Evolutionary conservation across 2,888 invertebrate genomes (phyloP), one percentile per base, ranked within the genome.

Genomic region (Ennomos erosarius): DNA sequence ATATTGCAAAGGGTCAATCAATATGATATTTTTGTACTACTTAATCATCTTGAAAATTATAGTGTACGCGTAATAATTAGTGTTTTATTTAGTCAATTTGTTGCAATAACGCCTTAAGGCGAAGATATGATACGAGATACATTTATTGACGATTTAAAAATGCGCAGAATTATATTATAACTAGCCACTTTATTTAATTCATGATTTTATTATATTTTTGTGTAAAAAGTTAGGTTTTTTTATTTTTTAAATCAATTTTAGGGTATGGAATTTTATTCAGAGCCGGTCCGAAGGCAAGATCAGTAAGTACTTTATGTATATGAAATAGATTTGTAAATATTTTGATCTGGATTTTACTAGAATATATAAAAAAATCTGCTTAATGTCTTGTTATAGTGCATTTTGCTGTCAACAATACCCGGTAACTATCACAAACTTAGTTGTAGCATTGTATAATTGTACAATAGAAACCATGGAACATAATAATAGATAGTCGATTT

Each of bases 61-160:
- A 69, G 61, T 75, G 65, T 73, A 74, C 72, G 87, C 87, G 87
- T 88, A 88, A 87, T 88, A 88, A 88, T 79, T 85, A 85, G 84
- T 73, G 77, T 72, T 75, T 61, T 87, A 87, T 75, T 61, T 87
- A 87, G 85, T 87, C 70, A 79, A 86, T 71, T 74, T 67, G 88
- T 87, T 90, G 90, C 90, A 90, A 90, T 90, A 90, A 85, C 70
- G 88, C 88, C 88, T 89, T 77, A 87, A 87, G 87, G 87, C 77
- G 73, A 70, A 68, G 12, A 10, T 68, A 70, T 73, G 11, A 10
- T 68, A 70, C 73, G 75, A 53, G 13, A 58, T 58, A 68, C 59
- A 62, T 68, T 56, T 59, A 68, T 59, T 62, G 57, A 58, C 65
- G 74, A 61, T 43, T 54, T 67, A 59, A 59, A 51, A 49, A 61